Percentiles rank a stretch among this genome's conserved stretches.
phyloP scores from a whole-genome alignment of 2,113 vertebrate genomes.

The Gymnocephalus cernua region DNA sequence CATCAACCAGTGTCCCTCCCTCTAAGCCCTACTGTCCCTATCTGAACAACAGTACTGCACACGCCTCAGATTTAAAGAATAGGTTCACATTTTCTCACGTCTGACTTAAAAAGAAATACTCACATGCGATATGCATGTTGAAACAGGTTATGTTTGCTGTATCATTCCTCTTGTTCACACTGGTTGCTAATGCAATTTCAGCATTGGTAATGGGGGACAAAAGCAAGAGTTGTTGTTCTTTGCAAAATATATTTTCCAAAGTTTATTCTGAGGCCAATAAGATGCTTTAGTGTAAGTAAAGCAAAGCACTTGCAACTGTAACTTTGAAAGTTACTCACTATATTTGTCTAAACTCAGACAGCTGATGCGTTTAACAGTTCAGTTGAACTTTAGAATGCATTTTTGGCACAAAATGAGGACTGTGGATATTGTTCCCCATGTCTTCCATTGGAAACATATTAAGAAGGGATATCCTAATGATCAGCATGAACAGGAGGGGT shows the following conservation, averaged over 20 bases:
- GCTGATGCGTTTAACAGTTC: background rate
- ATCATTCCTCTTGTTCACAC: background rate
- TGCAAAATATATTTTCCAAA: no score
- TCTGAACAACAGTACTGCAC: background rate
- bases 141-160: background rate
- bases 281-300: no score
- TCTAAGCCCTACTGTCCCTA: background rate
- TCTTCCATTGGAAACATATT: background rate
- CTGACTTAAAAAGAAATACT: background rate
- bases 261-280: no score
- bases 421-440: no score
- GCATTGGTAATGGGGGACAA: background rate
- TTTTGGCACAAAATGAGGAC: no score
- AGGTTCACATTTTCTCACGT: background rate
- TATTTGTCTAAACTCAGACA: background rate
- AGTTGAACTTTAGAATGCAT: background rate
- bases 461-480: background rate
- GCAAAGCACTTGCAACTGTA: background rate
- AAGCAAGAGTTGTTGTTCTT: no score
- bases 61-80: background rate
- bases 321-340: background rate
- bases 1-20: background rate
- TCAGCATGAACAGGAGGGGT: background rate
- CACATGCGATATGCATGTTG: background rate
- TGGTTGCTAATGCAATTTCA: background rate